Evolutionary conservation across 2,797 vertebrate species (phyloP), one percentile per base, ranked within the genome.

Genomic region (Myotis planiceps): DNA sequence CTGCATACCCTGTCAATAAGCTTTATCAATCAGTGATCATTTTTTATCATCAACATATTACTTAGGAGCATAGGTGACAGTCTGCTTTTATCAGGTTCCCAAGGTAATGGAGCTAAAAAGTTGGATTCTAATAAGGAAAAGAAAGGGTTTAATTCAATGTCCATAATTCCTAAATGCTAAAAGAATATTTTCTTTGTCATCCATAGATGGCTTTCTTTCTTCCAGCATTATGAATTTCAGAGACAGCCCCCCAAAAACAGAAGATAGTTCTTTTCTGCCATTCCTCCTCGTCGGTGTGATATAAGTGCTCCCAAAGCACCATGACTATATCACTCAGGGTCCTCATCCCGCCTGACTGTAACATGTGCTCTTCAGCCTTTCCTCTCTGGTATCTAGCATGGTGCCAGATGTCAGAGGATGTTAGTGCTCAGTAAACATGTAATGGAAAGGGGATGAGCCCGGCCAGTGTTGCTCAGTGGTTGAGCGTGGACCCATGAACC

Each of bases 11-110:
- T 3, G 0, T 21, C n/a, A 74, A 39, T 53, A 93, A 79, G 37
- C 58, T 32, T 55, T 68, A 25, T 53, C 37, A 23, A 27, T 53
- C 53, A 81, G 21, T 15, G 13, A 55, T 60, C 69, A 51, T 45
- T 81, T 92, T 86, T 81, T 88, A 32, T 90, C 83, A 74, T 25
- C 69, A 68, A n/a, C 68, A 76, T 27, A 19, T 92, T 74, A 65
- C 66, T 45, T 63, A 58, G 39, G 6, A 53, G 18, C 34, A 39
- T 32, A 66, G 60, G 6, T 75, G 47, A 68, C 7, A 39, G 49
- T 34, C 42, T 81, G 32, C 6, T n/a, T 90, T 23, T 55, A 78
- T 80, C 75, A 47, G 29, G 16, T 86, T 75, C 74, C 58, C 19
- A 65, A 65, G 79, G 42, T 29, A 71, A 75, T 27, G 49, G 47